Conservation (phyloP, 1,140 invertebrate genomes). For the Drosophila punjabiensis region DNA sequence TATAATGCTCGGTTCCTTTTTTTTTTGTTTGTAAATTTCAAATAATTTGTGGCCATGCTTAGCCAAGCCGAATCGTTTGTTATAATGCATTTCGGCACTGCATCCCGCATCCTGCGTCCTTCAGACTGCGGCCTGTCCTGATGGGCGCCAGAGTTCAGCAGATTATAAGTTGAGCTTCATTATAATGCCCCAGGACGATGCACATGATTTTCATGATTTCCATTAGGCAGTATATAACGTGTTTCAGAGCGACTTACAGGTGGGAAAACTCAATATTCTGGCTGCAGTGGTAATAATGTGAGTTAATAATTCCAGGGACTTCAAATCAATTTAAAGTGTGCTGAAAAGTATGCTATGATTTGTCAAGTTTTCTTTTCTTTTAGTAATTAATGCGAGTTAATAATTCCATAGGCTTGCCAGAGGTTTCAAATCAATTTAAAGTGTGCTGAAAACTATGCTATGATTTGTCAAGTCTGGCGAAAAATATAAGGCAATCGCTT, state of each 20-base stretch:
- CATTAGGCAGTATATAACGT: neutral
- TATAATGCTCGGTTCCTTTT: constrained; percentile 22
- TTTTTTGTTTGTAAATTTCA: constrained; percentile 7
- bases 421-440: no score
- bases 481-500: no score
- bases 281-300: neutral
- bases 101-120: neutral
- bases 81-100: constrained; percentile 26
- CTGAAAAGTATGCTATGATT: neutral
- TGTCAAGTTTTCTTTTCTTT: no score
- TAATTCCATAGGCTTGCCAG: no score
- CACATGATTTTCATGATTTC: constrained; percentile 8
- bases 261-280: neutral
- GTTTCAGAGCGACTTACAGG: neutral
- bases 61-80: constrained; percentile 32
- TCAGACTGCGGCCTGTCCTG: neutral
- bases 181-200: neutral
- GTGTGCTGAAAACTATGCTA: no score
- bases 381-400: no score
- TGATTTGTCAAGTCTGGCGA: no score
- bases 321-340: neutral
- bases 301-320: neutral
- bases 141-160: neutral
- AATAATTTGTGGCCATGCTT: constrained; percentile 42
- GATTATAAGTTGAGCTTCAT: constrained; percentile 11